These are phyloP conservation scores for Folsomia candida DNA, from an alignment of 2,888 invertebrate species.

Conservation along the genomic window DNA sequence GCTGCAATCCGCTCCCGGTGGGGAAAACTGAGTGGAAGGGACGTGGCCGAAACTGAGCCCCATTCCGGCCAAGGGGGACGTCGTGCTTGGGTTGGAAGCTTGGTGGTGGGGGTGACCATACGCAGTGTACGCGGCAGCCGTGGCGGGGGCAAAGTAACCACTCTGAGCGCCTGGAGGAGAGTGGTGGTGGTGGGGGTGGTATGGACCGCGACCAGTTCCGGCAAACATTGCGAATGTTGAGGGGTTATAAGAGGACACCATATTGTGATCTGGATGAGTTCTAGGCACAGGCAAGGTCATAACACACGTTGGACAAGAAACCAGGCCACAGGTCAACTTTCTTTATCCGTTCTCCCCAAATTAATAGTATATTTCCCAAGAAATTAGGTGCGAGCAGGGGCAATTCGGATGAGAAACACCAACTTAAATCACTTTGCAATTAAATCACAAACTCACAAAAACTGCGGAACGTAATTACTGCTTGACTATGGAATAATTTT, in stretches of 20 bases:
- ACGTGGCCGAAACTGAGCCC: conserved; percentile 32
- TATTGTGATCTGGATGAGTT: conserved; percentile 22
- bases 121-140: conserved; percentile 28
- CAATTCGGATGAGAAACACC: no score
- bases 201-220: conserved; percentile 44
- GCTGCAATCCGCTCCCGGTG: conserved; percentile 47
- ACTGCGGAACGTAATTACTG: no score
- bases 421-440: no score
- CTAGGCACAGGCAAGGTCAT: no score
- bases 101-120: conserved; percentile 37
- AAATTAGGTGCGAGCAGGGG: no score
- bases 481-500: no score
- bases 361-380: no score
- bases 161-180: conserved; percentile 48
- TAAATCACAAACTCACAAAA: no score
- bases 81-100: conserved; percentile 24
- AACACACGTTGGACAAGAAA: no score
- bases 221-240: conserved; percentile 47
- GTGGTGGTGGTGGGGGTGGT: conserved; percentile 48
- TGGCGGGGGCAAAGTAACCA: conserved; percentile 46
- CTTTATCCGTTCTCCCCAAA: no score
- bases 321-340: no score
- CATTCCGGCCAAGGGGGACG: conserved; percentile 25
- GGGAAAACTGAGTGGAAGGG: conserved; percentile 48
- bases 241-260: conserved; percentile 50